phyloP scores from a whole-genome alignment of 2,797 vertebrate species.

The Benthosema pterotum region DNA sequence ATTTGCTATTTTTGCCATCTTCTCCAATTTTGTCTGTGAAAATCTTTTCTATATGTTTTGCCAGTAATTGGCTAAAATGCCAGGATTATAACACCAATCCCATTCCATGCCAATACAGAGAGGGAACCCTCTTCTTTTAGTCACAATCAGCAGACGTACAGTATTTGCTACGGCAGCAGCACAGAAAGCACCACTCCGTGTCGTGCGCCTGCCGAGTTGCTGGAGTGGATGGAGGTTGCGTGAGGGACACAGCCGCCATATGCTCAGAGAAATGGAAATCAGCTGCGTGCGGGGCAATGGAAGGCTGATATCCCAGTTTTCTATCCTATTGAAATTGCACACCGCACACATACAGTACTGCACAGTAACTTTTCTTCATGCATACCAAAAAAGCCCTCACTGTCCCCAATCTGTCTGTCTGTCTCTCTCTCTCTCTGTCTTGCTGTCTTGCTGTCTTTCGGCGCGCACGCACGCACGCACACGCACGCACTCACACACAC shows the following conservation, averaged over 20 bases:
- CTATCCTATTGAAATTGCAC: conserved; percentile 39
- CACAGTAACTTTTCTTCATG: too few species aligned
- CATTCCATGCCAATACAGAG: conserved; percentile 10
- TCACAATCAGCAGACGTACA: conserved; percentile 13
- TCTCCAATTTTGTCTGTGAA: too few species aligned
- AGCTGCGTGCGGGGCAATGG: conserved; percentile 7
- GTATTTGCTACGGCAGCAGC: conserved; percentile 11
- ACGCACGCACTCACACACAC: not conserved
- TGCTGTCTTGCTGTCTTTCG: too few species aligned
- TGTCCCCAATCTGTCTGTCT: too few species aligned
- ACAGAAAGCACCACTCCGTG: not conserved
- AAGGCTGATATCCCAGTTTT: conserved; percentile 45
- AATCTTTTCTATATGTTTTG: too few species aligned
- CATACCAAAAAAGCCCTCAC: too few species aligned
- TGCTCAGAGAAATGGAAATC: conserved; percentile 20
- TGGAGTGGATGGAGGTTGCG: not conserved
- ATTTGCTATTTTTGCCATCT: too few species aligned
- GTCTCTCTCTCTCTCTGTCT: conserved; percentile 9
- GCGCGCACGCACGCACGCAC: conserved; percentile 2
- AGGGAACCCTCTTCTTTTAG: not conserved
- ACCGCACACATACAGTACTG: conserved; percentile 9
- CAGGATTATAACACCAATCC: not conserved
- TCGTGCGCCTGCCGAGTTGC: not conserved
- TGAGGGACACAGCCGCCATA: conserved; percentile 12
- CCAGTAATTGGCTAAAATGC: not conserved